Base-by-base conservation (phyloP, 2,888 invertebrate genomes). In the Spodoptera picta region DNA sequence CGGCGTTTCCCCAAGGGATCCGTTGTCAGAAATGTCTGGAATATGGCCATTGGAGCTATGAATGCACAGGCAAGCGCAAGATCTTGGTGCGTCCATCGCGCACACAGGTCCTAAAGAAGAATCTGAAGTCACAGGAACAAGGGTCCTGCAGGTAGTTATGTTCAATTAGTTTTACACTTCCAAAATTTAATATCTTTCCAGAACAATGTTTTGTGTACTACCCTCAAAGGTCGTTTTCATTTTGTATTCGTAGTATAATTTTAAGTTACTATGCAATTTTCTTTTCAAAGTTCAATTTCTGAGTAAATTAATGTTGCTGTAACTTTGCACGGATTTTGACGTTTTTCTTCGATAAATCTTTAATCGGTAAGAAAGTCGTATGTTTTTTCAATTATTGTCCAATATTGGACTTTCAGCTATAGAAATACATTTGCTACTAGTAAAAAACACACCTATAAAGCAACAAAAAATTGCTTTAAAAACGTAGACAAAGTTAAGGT, bases 1-100 rank as follows among this genome's bases (percentile, higher is more conserved):
- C 96, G 14, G 95, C 95, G 0, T 97, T 96, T 88, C 97, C 97
- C 0, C 96, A 97, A 88, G 97, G 97, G 11, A 96, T 97, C 66
- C 96, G 97, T 27, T 99, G 99, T 87, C 99, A 99, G 88, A 99
- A 98, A 92, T 99, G 99, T 86, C 92, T 98, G 52, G 97, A 98
- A 90, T 96, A 96, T 84, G 99, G 99, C 0, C 99, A 99, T 88
- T 99, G 98, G 98, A 98, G 98, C 66, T 99, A 98, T 83, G 98
- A 98, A 89, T 99, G 99, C 87, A 98, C 96, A 77, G 97, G 97
- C 12, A 98, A 98, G 90, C 95, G 98, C 68, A 99, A 99, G 92
- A 97, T 97, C 89, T 93, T 98, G 4, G 96, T 98, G 79, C 96
- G 98, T 62, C 96, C 96, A 5, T 98, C 98, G 0, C 96, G 98